phyloP scores from a whole-genome alignment of 2,888 invertebrate species.

The Leptinotarsa juncta region DNA sequence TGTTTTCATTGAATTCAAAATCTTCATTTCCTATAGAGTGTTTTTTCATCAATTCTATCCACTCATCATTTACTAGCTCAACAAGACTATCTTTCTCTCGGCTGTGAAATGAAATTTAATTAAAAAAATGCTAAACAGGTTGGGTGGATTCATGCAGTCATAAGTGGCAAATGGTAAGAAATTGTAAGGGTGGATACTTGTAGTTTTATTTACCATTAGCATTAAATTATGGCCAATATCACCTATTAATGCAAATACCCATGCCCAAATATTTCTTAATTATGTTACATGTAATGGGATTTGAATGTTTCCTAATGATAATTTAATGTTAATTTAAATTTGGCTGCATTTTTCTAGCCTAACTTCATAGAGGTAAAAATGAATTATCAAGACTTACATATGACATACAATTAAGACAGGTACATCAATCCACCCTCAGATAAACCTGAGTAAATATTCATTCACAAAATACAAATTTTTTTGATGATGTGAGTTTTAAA shows the following conservation, averaged over 20 bases:
- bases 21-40: constrained; percentile 70
- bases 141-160: background rate
- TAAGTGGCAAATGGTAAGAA: too few relatives aligned
- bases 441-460: background rate
- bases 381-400: background rate
- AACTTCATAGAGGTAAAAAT: too few relatives aligned
- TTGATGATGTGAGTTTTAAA: too few relatives aligned
- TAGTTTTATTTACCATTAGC: too few relatives aligned
- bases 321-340: too few relatives aligned
- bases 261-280: too few relatives aligned
- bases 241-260: too few relatives aligned
- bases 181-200: too few relatives aligned
- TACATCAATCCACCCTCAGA: background rate
- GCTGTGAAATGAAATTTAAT: constrained; percentile 63
- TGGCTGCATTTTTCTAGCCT: too few relatives aligned
- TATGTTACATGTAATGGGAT: too few relatives aligned
- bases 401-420: background rate
- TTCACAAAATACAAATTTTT: background rate
- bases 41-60: constrained; percentile 76
- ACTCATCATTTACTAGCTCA: constrained; percentile 75
- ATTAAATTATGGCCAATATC: too few relatives aligned
- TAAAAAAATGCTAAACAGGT: background rate
- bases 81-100: constrained; percentile 83
- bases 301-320: too few relatives aligned
- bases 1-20: constrained; percentile 63